phyloP scores from a whole-genome alignment of 92 coral and sea anemone species.

The Epizoanthus fatuus region DNA sequence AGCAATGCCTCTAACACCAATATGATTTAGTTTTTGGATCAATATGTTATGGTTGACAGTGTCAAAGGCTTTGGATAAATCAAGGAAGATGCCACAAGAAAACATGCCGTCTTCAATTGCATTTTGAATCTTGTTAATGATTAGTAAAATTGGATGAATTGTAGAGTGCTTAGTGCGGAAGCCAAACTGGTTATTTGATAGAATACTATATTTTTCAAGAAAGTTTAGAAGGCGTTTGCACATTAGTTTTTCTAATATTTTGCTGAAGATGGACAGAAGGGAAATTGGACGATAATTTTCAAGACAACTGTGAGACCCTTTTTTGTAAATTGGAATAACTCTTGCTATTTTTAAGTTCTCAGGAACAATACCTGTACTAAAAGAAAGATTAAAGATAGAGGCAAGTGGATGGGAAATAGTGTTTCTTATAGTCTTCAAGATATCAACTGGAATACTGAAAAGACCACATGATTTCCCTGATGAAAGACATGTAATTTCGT shows the following conservation, averaged over 20 bases:
- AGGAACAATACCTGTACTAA: slow-evolving; percentile 50
- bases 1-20: neutral
- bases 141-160: slow-evolving; percentile 45
- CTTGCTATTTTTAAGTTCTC: neutral
- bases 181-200: slow-evolving; percentile 21
- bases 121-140: neutral
- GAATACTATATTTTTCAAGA: slow-evolving; percentile 31
- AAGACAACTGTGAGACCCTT: slow-evolving; percentile 32
- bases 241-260: slow-evolving; percentile 59
- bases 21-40: slow-evolving; percentile 26
- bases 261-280: slow-evolving; percentile 26
- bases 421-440: slow-evolving; percentile 37
- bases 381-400: slow-evolving; percentile 41
- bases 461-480: slow-evolving; percentile 53
- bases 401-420: slow-evolving; percentile 43
- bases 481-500: slow-evolving; percentile 21
- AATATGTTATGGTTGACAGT: too few species aligned
- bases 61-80: slow-evolving; percentile 39
- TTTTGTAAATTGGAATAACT: neutral
- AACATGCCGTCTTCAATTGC: too few species aligned
- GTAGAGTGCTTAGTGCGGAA: slow-evolving; percentile 60
- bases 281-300: slow-evolving; percentile 57
- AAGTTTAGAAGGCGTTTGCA: slow-evolving; percentile 27
- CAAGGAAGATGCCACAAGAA: slow-evolving; percentile 57
- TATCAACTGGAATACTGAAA: slow-evolving; percentile 54